Evolutionary conservation across 2,113 vertebrate species (phyloP), one percentile per base, ranked within the genome.

Genomic region (Orcinus orca): DNA sequence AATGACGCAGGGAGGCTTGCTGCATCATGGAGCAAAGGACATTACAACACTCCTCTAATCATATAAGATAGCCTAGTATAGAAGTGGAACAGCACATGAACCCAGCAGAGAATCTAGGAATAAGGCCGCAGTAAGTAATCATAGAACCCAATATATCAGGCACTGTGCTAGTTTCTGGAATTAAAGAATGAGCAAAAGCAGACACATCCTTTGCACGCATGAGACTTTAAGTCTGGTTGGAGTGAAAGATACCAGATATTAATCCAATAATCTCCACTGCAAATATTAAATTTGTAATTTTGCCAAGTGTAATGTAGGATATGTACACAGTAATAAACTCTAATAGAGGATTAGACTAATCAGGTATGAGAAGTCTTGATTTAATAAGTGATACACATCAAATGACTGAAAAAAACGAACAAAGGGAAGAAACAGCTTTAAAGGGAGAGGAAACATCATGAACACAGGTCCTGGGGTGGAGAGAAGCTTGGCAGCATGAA

Each of bases 121-220:
- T 17, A 71, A 36, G 6, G 15, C 62, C 6, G 20, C 20, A 33
- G 26, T 11, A 53, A 31, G 1, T 11, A n/a, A 31, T 36, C 60
- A 25, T 2, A n/a, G 29, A n/a, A 11, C 36, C 18, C 12, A 17
- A 44, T 5, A 4, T n/a, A 2, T 21, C 21, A 18, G 18, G 10
- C 26, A 55, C 14, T 2, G 17, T 4, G 23, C 31, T 68, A 3
- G 7, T 18, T 13, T 33, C 47, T 58, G 31, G 17, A 7, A 36
- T n/a, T 63, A 41, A 13, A 62, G 13, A 23, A 50, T 38, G 21
- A n/a, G 4, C 11, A 47, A 26, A 29, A 25, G 3, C 9, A 70
- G 76, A 68, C 21, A 41, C 0, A 11, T 1, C 13, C 1, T 5
- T 29, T 92, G 5, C 0, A 10, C 3, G 18, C 6, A 0, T 31